Evolutionary conservation across 2,888 invertebrate species (phyloP), one percentile per base, ranked within the genome.

Genomic region (Gari tellinella): DNA sequence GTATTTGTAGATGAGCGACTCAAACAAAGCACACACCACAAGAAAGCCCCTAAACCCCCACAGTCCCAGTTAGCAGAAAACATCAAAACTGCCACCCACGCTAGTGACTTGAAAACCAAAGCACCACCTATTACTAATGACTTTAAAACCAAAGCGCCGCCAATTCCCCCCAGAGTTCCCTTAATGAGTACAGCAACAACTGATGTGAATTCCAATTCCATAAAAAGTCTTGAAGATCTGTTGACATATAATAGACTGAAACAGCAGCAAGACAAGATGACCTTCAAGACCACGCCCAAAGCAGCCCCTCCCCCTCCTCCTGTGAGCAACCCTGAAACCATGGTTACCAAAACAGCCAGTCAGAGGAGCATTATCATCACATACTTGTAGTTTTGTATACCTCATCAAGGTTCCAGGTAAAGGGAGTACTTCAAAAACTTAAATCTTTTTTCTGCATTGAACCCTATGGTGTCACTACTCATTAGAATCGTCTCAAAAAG

Each of bases 291-390:
- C 21, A 68, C 46, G 14, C 68, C 72, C n/a, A 68, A 66, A 43
- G 52, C 45, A 12, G 74, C 79, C 0, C 72, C 74, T 15, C 45
- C 69, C 1, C 79, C 79, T 1, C 72, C 72, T 15, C 57, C 40
- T n/a, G 37, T 49, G 10, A 57, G 37, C 23, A 26, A 60, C 8
- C 67, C 67, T 7, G 58, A 70, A 53, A 60, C 67, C 15, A 68
- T 67, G 67, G 57, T 75, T 41, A 53, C 72, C 26, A 72, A 73
- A 37, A 70, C 78, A 15, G 52, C 75, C 2, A 81, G 72, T 41
- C 75, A 84, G 53, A 67, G 72, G 21, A 84, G 85, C 45, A 80
- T 85, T 43, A 72, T 79, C n/a, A 85, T 83, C 10, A 85, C 85
- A 0, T 85, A 85, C 49, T 61, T 85, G 48, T 83, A 67, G 43